Conservation (phyloP, 2,797 vertebrate genomes). For the Fundulus diaphanus region DNA sequence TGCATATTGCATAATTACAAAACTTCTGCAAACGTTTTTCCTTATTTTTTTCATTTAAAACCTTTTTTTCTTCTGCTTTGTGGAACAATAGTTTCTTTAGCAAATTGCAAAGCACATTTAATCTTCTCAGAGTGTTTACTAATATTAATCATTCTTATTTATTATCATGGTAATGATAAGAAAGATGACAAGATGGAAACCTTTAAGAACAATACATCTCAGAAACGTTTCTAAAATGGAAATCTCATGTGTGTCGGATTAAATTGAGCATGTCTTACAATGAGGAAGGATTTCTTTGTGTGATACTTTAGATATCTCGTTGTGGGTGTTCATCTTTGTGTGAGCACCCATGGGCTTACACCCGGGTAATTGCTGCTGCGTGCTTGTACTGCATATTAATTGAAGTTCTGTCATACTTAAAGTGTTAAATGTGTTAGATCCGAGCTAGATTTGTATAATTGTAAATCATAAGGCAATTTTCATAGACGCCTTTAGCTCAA, state of each 20-base stretch:
- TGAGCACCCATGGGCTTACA: conserved; percentile 13
- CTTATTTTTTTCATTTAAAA: neutral
- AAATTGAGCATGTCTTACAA: conserved; percentile 9
- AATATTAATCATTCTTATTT: neutral
- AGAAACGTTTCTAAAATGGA: neutral
- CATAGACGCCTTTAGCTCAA: neutral
- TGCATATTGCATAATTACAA: conserved; percentile 4
- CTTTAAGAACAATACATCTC: neutral
- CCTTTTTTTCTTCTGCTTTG: neutral
- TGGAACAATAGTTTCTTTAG: conserved; percentile 1
- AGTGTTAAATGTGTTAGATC: conserved; percentile 40
- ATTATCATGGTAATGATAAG: neutral
- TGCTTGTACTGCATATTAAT: conserved; percentile 39
- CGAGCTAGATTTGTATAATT: conserved; percentile 3
- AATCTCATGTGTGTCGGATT: conserved; percentile 4
- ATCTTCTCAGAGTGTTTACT: neutral
- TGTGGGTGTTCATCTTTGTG: conserved; percentile 5
- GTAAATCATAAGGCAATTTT: neutral
- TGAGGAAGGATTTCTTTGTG: conserved; percentile 10
- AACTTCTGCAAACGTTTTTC: neutral
- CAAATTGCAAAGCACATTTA: neutral
- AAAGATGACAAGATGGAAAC: neutral
- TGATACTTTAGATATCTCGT: conserved; percentile 2
- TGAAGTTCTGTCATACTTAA: conserved; percentile 24
- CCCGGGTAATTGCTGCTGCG: conserved; percentile 28